Percentiles rank a stretch among this genome's conserved stretches.
phyloP scores from a whole-genome alignment of 2,797 vertebrate species.

The Platyrinchus mystaceus region DNA sequence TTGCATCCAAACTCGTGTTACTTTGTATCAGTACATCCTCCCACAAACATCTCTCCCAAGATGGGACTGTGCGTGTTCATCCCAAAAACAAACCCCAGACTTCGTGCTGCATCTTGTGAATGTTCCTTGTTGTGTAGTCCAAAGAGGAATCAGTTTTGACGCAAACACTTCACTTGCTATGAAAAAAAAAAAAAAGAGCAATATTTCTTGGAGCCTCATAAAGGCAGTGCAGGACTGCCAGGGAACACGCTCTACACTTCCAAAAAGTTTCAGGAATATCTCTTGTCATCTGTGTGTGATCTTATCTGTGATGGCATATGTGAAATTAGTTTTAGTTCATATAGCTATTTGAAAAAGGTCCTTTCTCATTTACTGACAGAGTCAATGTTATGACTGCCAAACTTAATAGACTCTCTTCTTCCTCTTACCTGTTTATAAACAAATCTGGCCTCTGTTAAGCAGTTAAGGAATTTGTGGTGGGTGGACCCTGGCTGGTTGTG shows the following conservation, averaged over 20 bases:
- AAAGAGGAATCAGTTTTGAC: neutral
- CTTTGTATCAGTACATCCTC: neutral
- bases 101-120: neutral
- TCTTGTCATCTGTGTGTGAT: neutral
- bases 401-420: neutral
- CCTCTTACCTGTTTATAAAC: neutral
- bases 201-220: neutral
- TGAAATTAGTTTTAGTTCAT: neutral
- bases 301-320: neutral
- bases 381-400: neutral
- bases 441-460: neutral
- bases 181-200: neutral
- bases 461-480: neutral
- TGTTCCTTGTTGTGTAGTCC: neutral
- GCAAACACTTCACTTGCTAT: neutral
- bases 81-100: neutral
- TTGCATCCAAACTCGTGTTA: neutral
- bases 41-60: neutral
- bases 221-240: neutral
- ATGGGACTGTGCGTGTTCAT: neutral
- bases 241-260: neutral
- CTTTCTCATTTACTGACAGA: neutral
- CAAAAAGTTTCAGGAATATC: neutral
- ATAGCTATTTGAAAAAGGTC: neutral
- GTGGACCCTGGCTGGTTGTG: neutral